Conservation (phyloP, 2,888 invertebrate species). For the Hanleya hanleyi region DNA sequence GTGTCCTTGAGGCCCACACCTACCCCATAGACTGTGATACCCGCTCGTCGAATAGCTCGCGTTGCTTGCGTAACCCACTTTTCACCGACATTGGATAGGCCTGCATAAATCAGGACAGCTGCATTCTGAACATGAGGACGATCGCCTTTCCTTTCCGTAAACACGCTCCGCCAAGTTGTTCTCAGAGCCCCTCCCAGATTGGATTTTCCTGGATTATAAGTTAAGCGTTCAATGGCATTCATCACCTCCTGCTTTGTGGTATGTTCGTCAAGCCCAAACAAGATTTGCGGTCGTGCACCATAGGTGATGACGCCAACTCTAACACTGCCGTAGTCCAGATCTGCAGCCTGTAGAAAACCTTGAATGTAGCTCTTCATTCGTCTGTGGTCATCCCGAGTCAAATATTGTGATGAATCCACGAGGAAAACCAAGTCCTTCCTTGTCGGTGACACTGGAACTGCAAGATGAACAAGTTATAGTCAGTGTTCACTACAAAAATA, state of each 20-base stretch:
- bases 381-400: not conserved
- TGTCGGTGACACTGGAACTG: not conserved
- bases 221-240: not conserved
- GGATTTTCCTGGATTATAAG: not conserved
- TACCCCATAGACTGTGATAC: not conserved
- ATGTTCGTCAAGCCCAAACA: not conserved
- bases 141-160: not conserved
- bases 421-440: not conserved
- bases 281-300: not conserved
- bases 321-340: not conserved
- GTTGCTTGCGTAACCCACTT: not conserved
- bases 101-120: not conserved
- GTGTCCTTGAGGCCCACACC: not conserved
- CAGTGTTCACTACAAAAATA: too few relatives aligned
- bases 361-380: not conserved
- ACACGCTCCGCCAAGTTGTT: not conserved
- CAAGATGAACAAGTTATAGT: too few relatives aligned
- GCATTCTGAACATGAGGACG: not conserved
- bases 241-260: not conserved
- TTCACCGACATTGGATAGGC: not conserved
- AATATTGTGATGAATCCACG: not conserved
- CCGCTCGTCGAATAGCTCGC: not conserved
- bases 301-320: not conserved
- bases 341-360: not conserved
- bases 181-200: not conserved